phyloP scores from a whole-genome alignment of 2,888 invertebrate species.

The Drosophila silvestris region DNA sequence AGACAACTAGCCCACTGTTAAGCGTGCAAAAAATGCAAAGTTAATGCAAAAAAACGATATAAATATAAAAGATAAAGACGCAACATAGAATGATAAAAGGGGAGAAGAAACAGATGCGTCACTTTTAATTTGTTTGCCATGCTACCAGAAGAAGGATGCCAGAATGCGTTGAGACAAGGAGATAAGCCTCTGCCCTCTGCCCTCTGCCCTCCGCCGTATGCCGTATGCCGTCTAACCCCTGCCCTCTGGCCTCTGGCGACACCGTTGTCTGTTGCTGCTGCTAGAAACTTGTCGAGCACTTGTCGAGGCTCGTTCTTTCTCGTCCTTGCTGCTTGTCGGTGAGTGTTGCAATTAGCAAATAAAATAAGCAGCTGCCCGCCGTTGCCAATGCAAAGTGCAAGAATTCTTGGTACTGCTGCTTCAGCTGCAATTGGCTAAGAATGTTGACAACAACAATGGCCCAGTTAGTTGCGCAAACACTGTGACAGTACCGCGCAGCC shows the following conservation, averaged over 20 bases:
- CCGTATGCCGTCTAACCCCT: neutral
- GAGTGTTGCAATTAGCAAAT: constrained; percentile 80
- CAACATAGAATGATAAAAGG: neutral
- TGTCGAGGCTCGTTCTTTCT: constrained; percentile 61
- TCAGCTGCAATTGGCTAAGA: constrained; percentile 23
- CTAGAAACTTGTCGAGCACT: constrained; percentile 71
- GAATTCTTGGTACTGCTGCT: constrained; percentile 31
- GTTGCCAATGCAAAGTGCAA: constrained; percentile 50
- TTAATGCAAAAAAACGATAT: constrained; percentile 7
- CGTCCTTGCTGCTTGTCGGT: constrained; percentile 54
- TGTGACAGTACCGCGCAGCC: constrained; percentile 38
- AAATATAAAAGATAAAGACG: constrained; percentile 30
- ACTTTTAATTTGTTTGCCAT: constrained; percentile 77
- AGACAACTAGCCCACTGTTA: constrained; percentile 8
- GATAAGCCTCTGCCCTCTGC: constrained; percentile 8
- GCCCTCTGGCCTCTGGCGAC: constrained; percentile 11
- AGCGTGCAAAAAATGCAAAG: constrained; percentile 21
- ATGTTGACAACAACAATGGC: constrained; percentile 65
- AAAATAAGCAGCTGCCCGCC: constrained; percentile 70
- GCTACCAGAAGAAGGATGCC: constrained; percentile 26
- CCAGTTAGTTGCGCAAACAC: constrained; percentile 78
- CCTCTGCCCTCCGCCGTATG: constrained; percentile 11
- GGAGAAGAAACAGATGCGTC: constrained; percentile 58
- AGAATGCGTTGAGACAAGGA: constrained; percentile 19
- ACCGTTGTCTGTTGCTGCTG: constrained; percentile 35